Percentiles rank a stretch among this genome's conserved stretches.
Evolutionary conservation across 2,113 vertebrate species (phyloP).

Genomic region (Microcebus lehilahytsara): DNA sequence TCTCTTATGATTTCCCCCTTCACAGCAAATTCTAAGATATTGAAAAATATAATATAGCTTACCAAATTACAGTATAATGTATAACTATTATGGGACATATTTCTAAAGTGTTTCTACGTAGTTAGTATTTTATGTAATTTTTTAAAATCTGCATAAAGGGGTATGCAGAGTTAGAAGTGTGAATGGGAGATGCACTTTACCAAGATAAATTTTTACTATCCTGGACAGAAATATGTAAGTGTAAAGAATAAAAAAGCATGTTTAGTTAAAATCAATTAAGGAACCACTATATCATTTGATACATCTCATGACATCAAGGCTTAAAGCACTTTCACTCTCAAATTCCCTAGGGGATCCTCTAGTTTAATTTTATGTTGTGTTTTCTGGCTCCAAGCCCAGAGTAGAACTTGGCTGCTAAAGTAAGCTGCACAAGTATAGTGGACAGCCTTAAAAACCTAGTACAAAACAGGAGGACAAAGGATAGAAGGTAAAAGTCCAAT

Average conservation of each 20-base stretch:
- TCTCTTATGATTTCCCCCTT: background rate
- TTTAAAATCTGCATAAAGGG: background rate
- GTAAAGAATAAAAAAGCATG: background rate
- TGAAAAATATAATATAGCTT: background rate
- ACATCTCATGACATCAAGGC: background rate
- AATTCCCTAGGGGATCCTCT: background rate
- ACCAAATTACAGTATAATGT: background rate
- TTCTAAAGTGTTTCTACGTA: background rate
- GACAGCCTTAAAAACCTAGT: background rate
- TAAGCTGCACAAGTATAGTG: background rate
- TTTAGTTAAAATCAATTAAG: background rate
- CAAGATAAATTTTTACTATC: background rate
- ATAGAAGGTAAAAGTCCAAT: background rate
- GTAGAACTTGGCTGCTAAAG: background rate
- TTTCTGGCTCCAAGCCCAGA: background rate
- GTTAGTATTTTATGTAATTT: background rate
- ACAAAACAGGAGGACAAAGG: background rate
- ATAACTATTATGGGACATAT: background rate
- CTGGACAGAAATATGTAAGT: background rate
- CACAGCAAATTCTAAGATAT: background rate
- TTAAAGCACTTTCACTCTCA: background rate
- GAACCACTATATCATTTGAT: background rate
- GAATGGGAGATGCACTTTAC: background rate
- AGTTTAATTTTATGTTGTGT: background rate
- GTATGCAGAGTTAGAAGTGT: background rate